phyloP scores from a whole-genome alignment of 64 coral and sea anemone genomes.

The Anthopleura sola region DNA sequence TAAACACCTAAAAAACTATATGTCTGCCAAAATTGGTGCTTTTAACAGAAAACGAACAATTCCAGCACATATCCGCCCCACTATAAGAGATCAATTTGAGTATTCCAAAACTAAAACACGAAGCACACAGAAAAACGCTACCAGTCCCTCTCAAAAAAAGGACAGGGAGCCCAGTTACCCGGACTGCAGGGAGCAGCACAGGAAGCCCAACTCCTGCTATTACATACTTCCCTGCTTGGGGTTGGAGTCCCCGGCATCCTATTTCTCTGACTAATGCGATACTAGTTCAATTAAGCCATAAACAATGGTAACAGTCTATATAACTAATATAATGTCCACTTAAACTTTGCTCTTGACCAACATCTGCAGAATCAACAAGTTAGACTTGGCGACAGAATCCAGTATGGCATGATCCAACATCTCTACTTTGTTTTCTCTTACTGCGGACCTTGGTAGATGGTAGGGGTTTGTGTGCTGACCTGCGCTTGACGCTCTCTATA shows the following conservation, averaged over 20 bases:
- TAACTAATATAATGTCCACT: conserved; percentile 13
- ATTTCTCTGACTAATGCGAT: neutral
- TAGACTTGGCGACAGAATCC: conserved; percentile 51
- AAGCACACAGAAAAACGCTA: too few relatives aligned
- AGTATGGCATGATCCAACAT: conserved; percentile 20
- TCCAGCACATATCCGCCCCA: conserved; percentile 39
- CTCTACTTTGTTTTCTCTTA: conserved; percentile 11
- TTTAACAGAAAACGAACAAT: conserved; percentile 37
- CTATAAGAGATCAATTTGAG: neutral
- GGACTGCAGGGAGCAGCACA: neutral
- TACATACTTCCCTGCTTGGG: conserved; percentile 66
- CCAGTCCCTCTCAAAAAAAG: too few relatives aligned
- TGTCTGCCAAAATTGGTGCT: conserved; percentile 20
- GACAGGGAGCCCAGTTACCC: too few relatives aligned
- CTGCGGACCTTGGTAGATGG: conserved; percentile 34
- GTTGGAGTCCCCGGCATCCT: conserved; percentile 42
- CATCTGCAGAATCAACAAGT: conserved; percentile 54
- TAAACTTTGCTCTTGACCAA: conserved; percentile 30
- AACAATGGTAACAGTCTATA: conserved; percentile 14
- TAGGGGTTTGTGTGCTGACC: conserved; percentile 36
- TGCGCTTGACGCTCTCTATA: neutral
- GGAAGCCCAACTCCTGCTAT: conserved; percentile 29
- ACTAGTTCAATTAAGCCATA: conserved; percentile 26
- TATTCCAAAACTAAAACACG: too few relatives aligned
- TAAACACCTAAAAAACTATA: neutral